Base-by-base conservation (phyloP, 2,113 vertebrate species). In the Actenoides hombroni region DNA sequence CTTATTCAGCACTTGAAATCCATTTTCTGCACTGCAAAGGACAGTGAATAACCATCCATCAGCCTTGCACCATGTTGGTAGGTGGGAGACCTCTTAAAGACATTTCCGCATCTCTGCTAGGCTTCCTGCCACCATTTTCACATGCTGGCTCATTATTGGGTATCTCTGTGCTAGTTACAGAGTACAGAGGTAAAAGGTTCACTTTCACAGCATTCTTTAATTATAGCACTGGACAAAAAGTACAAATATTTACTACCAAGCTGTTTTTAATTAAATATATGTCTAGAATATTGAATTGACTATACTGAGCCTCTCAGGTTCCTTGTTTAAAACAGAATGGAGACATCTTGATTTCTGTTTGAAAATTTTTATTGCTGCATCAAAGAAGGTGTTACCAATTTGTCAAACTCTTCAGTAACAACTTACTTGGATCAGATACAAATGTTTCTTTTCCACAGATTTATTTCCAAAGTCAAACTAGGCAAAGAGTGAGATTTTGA, bases 351-450 rank as follows among this genome's bases (percentile, higher is more conserved):
- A 33, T 96, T 97, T 94, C 83, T 87, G 21, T 70, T 83, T 53
- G 79, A 64, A 93, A 88, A 78, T 35, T 33, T 95, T 85, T 94
- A 83, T 93, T 92, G 87, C 44, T 46, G 65, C 16, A 14, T 94
- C 88, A 95, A 54, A 92, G 48, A 54, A 91, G 73, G 42, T 56
- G 49, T 86, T 80, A 90, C 77, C 79, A 95, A 82, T 82, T 82
- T 94, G 88, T 88, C 94, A 90, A 51, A 83, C 33, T 90, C 65
- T 67, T 94, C 81, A 93, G 44, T 80, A 89, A 80, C 61, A 88
- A 42, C 44, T 63, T 83, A n/a, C 40, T 95, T 88, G 61, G 64
- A 68, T 75, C 35, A 61, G 51, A 17, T 91, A 79, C 53, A 86
- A 86, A 85, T 76, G 35, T 83, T 88, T 92, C 42, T 56, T 81